Conservation (phyloP, 2,113 vertebrate species). For the Bufo gargarizans region DNA sequence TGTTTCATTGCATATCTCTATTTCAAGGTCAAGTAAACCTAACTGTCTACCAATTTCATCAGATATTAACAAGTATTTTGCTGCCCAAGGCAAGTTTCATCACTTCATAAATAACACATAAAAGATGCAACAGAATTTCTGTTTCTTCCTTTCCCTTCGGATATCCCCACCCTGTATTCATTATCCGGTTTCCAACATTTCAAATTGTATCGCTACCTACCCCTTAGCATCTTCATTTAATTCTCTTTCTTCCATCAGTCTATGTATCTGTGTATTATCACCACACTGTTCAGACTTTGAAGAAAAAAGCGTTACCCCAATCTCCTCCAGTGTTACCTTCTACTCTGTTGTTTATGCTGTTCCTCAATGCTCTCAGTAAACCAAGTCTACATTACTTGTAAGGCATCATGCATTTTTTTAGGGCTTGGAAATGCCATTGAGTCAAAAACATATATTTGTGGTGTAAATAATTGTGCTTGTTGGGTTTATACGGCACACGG, state of each 20-base stretch:
- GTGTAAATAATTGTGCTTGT: neutral
- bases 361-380: neutral
- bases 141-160: slow-evolving; percentile 49
- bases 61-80: slow-evolving; percentile 46
- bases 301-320: slow-evolving; percentile 12
- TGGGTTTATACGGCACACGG: neutral
- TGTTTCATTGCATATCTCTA: slow-evolving; percentile 20
- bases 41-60: slow-evolving; percentile 57
- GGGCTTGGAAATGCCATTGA: neutral
- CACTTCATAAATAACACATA: slow-evolving; percentile 49
- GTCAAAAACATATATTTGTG: neutral
- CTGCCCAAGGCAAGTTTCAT: slow-evolving; percentile 44
- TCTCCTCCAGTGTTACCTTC: neutral
- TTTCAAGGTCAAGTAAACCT: slow-evolving; percentile 58
- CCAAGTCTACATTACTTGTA: neutral
- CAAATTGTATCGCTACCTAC: slow-evolving; percentile 18
- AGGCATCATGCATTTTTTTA: neutral
- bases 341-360: neutral
- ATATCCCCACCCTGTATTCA: slow-evolving; percentile 31
- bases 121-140: slow-evolving; percentile 44
- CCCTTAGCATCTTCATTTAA: slow-evolving; percentile 42
- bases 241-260: slow-evolving; percentile 36
- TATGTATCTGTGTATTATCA: slow-evolving; percentile 28
- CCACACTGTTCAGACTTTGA: neutral
- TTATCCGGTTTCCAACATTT: slow-evolving; percentile 36